A percentile compares a stretch with the other conserved stretches of the same genome.
Evolutionary conservation across 2,888 invertebrate species (phyloP).

Genomic region (Panzeria rudis): DNA sequence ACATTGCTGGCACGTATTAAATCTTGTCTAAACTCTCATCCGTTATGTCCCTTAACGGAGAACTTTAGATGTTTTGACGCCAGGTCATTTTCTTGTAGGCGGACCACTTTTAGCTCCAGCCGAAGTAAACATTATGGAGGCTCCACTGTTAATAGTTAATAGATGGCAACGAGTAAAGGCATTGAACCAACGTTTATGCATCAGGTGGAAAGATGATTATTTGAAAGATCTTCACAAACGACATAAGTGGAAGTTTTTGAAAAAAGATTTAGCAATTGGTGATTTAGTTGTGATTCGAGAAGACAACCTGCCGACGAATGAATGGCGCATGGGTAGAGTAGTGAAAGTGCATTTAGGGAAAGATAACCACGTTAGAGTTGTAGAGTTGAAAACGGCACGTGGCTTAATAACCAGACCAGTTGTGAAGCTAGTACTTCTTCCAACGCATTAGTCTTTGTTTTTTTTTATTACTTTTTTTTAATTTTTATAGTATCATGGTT

Average conservation of each 20-base stretch:
- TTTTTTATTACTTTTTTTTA: background rate
- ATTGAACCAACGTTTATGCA: conserved; percentile 50
- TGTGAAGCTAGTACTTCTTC: conserved; percentile 32
- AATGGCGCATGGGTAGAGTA: conserved; percentile 31
- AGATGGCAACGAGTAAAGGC: conserved; percentile 54
- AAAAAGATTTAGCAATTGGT: too few relatives aligned
- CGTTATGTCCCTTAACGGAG: too few relatives aligned
- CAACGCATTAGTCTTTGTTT: conserved; percentile 15
- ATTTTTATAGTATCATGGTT: conserved; percentile 6
- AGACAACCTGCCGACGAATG: conserved; percentile 30
- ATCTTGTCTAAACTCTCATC: conserved; percentile 61
- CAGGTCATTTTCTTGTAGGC: conserved; percentile 60
- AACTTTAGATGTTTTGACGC: conserved; percentile 40
- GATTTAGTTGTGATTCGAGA: too few relatives aligned
- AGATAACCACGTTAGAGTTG: conserved; percentile 41
- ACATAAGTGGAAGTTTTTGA: too few relatives aligned
- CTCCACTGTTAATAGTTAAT: conserved; percentile 28
- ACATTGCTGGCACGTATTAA: conserved; percentile 61
- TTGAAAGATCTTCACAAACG: too few relatives aligned
- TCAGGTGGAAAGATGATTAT: too few relatives aligned
- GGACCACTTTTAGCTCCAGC: conserved; percentile 46
- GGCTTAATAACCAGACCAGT: conserved; percentile 16
- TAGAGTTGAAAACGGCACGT: too few relatives aligned
- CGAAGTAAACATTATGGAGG: conserved; percentile 37
- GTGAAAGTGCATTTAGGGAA: conserved; percentile 9